Base-by-base conservation (phyloP, 2,113 vertebrate species). In the pig (Sus scrofa) region DNA sequence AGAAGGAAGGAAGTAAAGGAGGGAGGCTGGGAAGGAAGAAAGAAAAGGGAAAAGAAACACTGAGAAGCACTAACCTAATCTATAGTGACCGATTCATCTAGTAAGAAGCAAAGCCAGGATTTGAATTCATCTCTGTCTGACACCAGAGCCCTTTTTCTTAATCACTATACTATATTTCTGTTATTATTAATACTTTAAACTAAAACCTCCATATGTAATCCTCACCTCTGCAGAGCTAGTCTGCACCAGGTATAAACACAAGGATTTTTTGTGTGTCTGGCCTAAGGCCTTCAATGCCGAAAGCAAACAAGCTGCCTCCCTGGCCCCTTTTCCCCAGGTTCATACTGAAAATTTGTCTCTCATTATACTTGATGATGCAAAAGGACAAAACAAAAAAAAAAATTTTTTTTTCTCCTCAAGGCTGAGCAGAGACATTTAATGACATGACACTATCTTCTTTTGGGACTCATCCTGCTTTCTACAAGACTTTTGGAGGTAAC, bases 101-200 rank as follows among this genome's bases (percentile, higher is more conserved):
- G 13, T 54, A 85, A 87, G 24, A 32, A 20, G 27, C 27, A 83
- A 94, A 30, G 12, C 44, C 37, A 86, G 67, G 62, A 81, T 85
- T 6, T 92, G 88, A 92, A 68, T 15, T 10, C 30, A 70, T 22
- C 39, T 78, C 50, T 84, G 30, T 62, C 44, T 89, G 65, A 94
- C 71, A 97, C 30, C 62, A 94, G 89, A 67, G 37, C 1, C 78
- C 2, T 75, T 67, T 26, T 74, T 68, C 68, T 94, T 74, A 81
- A 86, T 60, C 58, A 94, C 39, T 85, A 77, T 12, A 87, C 27
- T 56, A 12, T 58, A 54, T 37, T 62, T 50, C 65, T 75, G 24
- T 63, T 58, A 87, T 39, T 30, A 86, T 60, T 63, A 92, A 83
- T 65, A 95, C 30, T 94, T 63, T 74, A 30, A 94, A 86, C 56